Conservation (phyloP, 2,797 vertebrate genomes). For the Coccyzus lansbergi region DNA sequence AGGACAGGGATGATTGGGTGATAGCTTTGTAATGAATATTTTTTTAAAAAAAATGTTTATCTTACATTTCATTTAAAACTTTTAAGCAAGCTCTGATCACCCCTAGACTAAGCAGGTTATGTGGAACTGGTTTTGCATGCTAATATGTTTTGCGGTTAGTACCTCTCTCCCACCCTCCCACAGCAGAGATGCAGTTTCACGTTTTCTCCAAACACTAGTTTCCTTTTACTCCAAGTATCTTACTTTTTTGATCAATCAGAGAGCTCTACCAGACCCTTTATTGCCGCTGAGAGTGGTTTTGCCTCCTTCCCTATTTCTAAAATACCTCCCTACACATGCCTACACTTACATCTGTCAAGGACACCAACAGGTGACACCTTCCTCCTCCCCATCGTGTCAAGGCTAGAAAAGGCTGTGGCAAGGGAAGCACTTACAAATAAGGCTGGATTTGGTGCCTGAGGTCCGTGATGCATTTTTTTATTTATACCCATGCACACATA, state of each 20-base stretch:
- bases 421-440: slow-evolving; percentile 72
- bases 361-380: slow-evolving; percentile 69
- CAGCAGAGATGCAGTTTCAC: neutral
- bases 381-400: slow-evolving; percentile 26
- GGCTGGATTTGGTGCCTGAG: slow-evolving; percentile 63
- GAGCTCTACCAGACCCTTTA: neutral
- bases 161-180: neutral
- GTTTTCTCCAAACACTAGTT: neutral
- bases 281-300: fast-evolving
- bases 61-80: neutral
- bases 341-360: slow-evolving; percentile 55
- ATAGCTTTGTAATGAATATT: neutral
- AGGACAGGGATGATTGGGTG: neutral
- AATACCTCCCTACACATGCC: neutral
- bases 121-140: fast-evolving
- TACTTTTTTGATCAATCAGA: neutral
- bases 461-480: slow-evolving; percentile 78
- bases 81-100: neutral
- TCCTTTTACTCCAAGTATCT: neutral
- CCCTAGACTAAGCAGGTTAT: neutral
- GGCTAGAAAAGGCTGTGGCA: slow-evolving; percentile 57
- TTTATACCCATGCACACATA: slow-evolving; percentile 77
- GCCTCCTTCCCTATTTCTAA: neutral
- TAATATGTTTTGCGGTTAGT: neutral
- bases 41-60: neutral